These are phyloP conservation scores for Corythaixoides concolor DNA, from an alignment of 2,113 vertebrate genomes.

Conservation along the genomic window DNA sequence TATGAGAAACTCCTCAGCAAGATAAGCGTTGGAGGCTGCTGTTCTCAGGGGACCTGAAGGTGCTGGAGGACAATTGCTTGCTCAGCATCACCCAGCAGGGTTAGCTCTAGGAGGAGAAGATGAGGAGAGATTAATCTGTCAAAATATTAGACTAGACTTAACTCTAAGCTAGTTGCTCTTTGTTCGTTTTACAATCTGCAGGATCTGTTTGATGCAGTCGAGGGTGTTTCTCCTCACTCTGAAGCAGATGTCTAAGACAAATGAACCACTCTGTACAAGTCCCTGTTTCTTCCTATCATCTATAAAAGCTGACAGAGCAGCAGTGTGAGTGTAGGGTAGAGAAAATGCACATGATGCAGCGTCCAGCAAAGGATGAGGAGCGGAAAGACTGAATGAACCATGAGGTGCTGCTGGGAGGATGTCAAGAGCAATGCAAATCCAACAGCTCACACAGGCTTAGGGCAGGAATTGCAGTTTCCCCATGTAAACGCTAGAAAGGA, in stretches of 20 bases:
- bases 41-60: neutral
- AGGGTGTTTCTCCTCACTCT: neutral
- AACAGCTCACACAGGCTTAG: neutral
- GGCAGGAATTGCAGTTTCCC: neutral
- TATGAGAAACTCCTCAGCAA: neutral
- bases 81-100: neutral
- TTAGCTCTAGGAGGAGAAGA: neutral
- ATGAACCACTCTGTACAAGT: accelerated
- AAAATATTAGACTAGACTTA: neutral
- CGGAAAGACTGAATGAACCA: neutral
- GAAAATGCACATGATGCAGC: neutral
- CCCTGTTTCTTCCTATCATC: neutral
- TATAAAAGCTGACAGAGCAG: neutral
- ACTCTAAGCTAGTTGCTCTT: neutral
- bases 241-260: neutral
- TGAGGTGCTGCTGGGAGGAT: neutral
- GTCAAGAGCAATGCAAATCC: neutral
- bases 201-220: neutral
- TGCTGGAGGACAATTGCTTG: neutral
- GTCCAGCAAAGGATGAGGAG: neutral
- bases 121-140: neutral
- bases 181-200: neutral
- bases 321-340: accelerated
- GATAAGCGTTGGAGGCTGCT: neutral
- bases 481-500: neutral